Conservation (phyloP, 1,140 invertebrate genomes). For the Drosophila busckii region DNA sequence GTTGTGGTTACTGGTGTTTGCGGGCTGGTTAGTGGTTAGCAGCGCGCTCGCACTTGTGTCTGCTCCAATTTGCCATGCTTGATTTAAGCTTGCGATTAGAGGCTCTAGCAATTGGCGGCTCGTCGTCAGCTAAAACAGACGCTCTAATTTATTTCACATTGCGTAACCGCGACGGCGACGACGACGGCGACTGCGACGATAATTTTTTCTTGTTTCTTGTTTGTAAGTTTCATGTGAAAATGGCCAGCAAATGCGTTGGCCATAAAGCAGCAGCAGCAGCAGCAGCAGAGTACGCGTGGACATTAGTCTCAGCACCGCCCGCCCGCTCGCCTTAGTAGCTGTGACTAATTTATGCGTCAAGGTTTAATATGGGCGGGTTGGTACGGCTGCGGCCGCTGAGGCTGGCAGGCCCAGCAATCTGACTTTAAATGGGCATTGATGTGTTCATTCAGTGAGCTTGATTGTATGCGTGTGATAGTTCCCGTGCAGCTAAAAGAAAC, state of each 20-base stretch:
- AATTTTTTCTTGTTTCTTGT: constrained; percentile 7
- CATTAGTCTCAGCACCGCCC: constrained; percentile 7
- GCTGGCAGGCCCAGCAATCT: constrained; percentile 35
- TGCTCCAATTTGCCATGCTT: constrained; percentile 76
- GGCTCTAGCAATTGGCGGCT: constrained; percentile 10
- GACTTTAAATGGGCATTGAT: constrained; percentile 61
- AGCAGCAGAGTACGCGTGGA: constrained; percentile 2
- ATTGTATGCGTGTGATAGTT: constrained; percentile 46
- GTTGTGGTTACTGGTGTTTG: constrained; percentile 12
- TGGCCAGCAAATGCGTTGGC: constrained; percentile 47
- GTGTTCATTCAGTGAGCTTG: constrained; percentile 65
- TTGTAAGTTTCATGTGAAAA: constrained; percentile 52
- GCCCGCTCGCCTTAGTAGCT: constrained; percentile 7
- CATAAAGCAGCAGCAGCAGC: constrained; percentile 3
- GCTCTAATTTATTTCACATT: constrained; percentile 67
- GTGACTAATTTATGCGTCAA: constrained; percentile 64
- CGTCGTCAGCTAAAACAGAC: constrained; percentile 57
- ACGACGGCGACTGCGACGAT: constrained; percentile 38
- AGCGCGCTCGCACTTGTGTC: constrained; percentile 64
- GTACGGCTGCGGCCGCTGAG: constrained; percentile 4
- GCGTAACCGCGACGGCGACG: too few species aligned
- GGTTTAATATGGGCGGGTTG: constrained; percentile 48
- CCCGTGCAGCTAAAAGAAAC: too few species aligned
- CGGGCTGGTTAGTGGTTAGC: constrained; percentile 33
- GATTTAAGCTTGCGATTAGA: constrained; percentile 70